Base-by-base conservation (phyloP, 1,140 invertebrate species). In the Lineus longissimus region DNA sequence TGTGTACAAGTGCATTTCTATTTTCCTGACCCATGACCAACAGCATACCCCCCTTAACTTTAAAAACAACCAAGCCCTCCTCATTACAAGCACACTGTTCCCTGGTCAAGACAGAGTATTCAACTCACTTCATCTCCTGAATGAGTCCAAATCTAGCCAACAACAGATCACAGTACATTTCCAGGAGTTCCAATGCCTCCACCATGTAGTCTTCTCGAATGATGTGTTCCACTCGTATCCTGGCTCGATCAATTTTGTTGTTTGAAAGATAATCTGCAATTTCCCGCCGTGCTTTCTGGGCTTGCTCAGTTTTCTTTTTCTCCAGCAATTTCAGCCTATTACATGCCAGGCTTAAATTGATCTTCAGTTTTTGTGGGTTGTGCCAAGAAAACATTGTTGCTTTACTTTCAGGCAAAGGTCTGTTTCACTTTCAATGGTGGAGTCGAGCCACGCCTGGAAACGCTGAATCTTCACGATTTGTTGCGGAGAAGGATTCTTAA, bases 91-190 rank as follows among this genome's bases (percentile, higher is more conserved):
- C n/a, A n/a, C n/a, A n/a, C n/a, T n/a, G n/a, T n/a, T n/a, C n/a
- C n/a, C n/a, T n/a, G n/a, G n/a, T n/a, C n/a, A n/a, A n/a, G n/a
- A n/a, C n/a, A n/a, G n/a, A n/a, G n/a, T n/a, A n/a, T n/a, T n/a
- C n/a, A 29, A 71, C 84, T 85, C 83, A 91, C 87, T 97, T 98
- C 90, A 97, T 95, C 83, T 98, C 95, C 69, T 97, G 92, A 56
- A 99, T 89, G 0, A 99, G 84, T 17, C 97, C 97, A 85, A 98
- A 99, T 77, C 96, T 86, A 1, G 97, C 95, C 19, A 99, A 82
- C n/a, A 99, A 80, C 23, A 99, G 82, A 85, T 99, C 97, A 84
- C 96, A 98, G 78, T 96, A 99, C 94, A 98, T 98, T 85, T 99
- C 97, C 1, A 99, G 86, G 54, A 99, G 86, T 86, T 99, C 97